Percentiles rank a stretch among this genome's conserved stretches.
These are phyloP conservation scores for Chrysoperla carnea DNA, from an alignment of 1,140 invertebrate genomes.

Conservation along the genomic window DNA sequence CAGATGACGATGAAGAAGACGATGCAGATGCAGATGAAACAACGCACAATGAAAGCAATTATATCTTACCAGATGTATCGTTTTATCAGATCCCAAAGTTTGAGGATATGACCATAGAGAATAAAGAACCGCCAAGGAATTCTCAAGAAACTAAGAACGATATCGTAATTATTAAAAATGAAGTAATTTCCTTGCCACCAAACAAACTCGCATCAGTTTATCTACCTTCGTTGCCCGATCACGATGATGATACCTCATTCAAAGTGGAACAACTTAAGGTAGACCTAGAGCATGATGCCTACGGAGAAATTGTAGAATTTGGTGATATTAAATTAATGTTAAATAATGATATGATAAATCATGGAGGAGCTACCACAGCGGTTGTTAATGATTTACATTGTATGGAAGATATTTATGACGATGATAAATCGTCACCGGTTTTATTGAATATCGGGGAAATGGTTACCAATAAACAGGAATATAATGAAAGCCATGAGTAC, in stretches of 20 bases:
- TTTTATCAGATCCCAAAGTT: too few relatives aligned
- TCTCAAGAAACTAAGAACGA: too few relatives aligned
- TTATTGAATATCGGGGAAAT: constrained; percentile 16
- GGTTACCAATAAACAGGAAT: constrained; percentile 5
- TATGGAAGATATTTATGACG: neutral
- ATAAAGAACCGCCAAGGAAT: too few relatives aligned
- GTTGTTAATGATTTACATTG: constrained; percentile 15
- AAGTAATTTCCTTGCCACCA: neutral
- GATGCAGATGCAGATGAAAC: too few relatives aligned
- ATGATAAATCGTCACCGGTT: constrained; percentile 9
- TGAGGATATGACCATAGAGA: too few relatives aligned
- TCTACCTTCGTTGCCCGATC: too few relatives aligned
- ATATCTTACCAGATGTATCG: too few relatives aligned
- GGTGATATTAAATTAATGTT: constrained; percentile 14
- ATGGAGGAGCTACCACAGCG: constrained; percentile 10
- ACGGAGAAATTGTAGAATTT: constrained; percentile 10
- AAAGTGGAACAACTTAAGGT: too few relatives aligned
- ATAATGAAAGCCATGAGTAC: constrained; percentile 6
- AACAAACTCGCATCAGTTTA: neutral
- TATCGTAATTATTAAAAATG: neutral
- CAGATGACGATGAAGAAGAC: too few relatives aligned
- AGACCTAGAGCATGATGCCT: too few relatives aligned
- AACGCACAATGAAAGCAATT: too few relatives aligned
- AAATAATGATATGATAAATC: constrained; percentile 12
- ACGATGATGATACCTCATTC: too few relatives aligned